These are phyloP conservation scores for Flabesymbios commensalis DNA, from an alignment of 2,888 invertebrate genomes.

Conservation along the genomic window DNA sequence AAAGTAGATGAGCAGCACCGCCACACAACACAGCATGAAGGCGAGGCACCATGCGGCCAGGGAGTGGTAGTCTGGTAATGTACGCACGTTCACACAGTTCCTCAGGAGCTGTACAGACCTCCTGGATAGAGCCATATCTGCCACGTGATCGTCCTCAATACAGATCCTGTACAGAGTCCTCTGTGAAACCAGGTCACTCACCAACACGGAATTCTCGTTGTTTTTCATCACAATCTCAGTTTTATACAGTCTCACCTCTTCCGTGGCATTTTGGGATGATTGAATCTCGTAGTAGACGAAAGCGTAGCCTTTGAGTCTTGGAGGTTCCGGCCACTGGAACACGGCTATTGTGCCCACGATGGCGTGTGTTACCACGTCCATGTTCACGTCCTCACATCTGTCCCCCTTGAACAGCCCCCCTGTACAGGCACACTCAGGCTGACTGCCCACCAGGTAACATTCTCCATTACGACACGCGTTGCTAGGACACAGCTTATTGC, in stretches of 20 bases:
- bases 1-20: constrained; percentile 26
- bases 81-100: constrained; percentile 23
- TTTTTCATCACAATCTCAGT: constrained; percentile 19
- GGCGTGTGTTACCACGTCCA: constrained; percentile 10
- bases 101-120: constrained; percentile 12
- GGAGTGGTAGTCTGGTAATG: constrained; percentile 29
- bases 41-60: constrained; percentile 24
- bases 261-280: not conserved
- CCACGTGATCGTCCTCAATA: constrained; percentile 23
- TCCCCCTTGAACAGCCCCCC: constrained; percentile 12
- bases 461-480: not conserved
- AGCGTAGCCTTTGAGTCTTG: constrained; percentile 23
- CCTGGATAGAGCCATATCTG: constrained; percentile 13
- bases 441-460: not conserved
- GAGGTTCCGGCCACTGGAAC: constrained; percentile 28
- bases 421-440: constrained; percentile 7
- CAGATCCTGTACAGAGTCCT: constrained; percentile 23
- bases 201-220: constrained; percentile 18
- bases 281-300: constrained; percentile 26
- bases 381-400: constrained; percentile 20
- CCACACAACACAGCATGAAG: constrained; percentile 5
- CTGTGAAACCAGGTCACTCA: constrained; percentile 19
- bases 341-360: constrained; percentile 23
- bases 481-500: not conserved
- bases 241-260: no score